Base-by-base conservation (phyloP, 1,140 invertebrate species). In the Protaetia brevitarsis region DNA sequence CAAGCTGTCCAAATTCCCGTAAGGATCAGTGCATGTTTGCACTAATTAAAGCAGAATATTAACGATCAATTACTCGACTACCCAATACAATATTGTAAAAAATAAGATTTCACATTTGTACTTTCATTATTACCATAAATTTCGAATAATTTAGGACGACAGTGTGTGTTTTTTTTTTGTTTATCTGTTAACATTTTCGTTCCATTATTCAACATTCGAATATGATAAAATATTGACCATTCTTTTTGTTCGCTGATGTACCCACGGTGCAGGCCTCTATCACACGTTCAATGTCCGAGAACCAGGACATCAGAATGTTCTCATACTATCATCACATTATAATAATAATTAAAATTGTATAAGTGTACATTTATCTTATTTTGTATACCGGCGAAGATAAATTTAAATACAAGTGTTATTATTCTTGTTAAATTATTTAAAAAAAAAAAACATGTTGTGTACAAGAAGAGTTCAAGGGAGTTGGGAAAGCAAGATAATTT, bases 401-500 rank as follows among this genome's bases (percentile, higher is more conserved):
- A 19, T 10, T 23, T 13, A 23, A 51, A 51, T 51, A n/a, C n/a
- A n/a, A 51, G 41, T 51, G 21, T 51, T 10, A 23, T 16, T 23
- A 19, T 51, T 23, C 41, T 23, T 51, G 26, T 23, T 19, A 23
- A 16, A 51, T 51, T 3, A 19, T 51, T 51, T 10, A 23, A 51
- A 16, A 51, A 51, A 51, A 34, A 21, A 23, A 51, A 51, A 3
- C 26, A 8, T 8, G 21, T 23, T 51, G 26, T 51, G 19, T 19
- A 10, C 21, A 51, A 19, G 41, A 51, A 51, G 41, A 51, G 41
- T 51, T 51, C 26, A 51, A 51, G 41, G 41, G 41, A 51, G 41
- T 51, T 51, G 41, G 41, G 41, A 51, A 51, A 51, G 41, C 41
- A 51, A 51, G 41, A 51, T 51, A 51, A 51, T 51, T 51, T 51